Conservation (phyloP, 2,888 invertebrate species). For the Amphipoea oculea region DNA sequence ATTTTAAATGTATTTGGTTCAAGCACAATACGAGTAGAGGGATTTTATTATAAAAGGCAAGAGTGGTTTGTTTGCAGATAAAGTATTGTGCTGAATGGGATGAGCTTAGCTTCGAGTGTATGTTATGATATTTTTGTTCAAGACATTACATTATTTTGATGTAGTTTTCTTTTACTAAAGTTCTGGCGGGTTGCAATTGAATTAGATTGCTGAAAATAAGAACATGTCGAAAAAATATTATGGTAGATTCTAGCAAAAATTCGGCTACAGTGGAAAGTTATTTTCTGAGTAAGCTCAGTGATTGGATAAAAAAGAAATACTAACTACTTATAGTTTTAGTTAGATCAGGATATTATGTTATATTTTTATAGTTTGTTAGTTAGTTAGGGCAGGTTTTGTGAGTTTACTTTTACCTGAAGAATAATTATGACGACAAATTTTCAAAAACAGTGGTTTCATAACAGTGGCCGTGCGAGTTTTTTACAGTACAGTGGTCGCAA, state of each 20-base stretch:
- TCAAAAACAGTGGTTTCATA: too few relatives aligned
- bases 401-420: too few relatives aligned
- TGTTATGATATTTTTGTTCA: constrained; percentile 30
- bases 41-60: constrained; percentile 55
- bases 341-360: not conserved
- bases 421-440: too few relatives aligned
- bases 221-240: not conserved
- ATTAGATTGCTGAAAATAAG: not conserved
- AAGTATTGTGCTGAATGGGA: constrained; percentile 52
- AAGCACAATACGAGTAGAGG: constrained; percentile 48
- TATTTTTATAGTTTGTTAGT: too few relatives aligned
- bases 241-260: not conserved
- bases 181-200: constrained; percentile 13
- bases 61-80: constrained; percentile 46
- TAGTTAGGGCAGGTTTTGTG: too few relatives aligned
- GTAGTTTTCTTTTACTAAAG: constrained; percentile 23
- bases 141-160: constrained; percentile 5
- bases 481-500: too few relatives aligned
- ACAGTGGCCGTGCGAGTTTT: too few relatives aligned
- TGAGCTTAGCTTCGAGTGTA: constrained; percentile 62
- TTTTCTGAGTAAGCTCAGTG: not conserved
- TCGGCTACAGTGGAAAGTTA: not conserved
- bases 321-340: not conserved
- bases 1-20: constrained; percentile 52
- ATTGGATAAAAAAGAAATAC: not conserved